These are phyloP conservation scores for Thinocorus orbignyianus DNA, from an alignment of 2,113 vertebrate genomes.

Conservation along the genomic window DNA sequence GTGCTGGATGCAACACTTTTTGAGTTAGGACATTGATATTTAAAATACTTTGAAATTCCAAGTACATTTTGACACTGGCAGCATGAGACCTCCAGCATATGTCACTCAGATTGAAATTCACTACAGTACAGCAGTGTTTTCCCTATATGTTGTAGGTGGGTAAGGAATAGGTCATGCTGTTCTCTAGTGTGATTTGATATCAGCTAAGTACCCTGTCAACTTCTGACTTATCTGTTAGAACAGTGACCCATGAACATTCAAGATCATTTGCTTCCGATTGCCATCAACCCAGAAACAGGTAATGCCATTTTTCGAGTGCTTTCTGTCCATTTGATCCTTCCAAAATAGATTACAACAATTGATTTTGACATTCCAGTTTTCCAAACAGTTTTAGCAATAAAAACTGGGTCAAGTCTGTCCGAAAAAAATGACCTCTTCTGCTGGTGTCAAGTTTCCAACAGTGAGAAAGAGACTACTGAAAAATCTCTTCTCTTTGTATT, in stretches of 20 bases:
- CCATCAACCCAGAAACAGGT: conserved; percentile 24
- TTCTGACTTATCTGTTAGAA: conserved; percentile 1
- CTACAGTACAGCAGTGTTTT: neutral
- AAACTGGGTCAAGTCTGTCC: conserved; percentile 18
- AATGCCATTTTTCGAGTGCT: conserved; percentile 31
- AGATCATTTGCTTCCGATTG: conserved; percentile 28
- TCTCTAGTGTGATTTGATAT: conserved; percentile 45
- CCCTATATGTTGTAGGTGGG: neutral
- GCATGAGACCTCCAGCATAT: neutral
- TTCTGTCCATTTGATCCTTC: conserved; percentile 51
- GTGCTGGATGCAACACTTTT: neutral
- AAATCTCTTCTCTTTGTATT: neutral
- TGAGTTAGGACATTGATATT: neutral
- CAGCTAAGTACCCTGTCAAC: conserved; percentile 59
- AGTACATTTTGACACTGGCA: neutral
- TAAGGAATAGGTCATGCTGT: conserved; percentile 10
- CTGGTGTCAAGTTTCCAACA: neutral
- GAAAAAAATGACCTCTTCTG: neutral
- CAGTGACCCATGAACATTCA: conserved; percentile 35
- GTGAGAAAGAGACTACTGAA: neutral
- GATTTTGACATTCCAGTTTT: conserved; percentile 30
- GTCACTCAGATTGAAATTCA: neutral
- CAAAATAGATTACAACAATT: conserved; percentile 31
- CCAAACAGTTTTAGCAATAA: conserved; percentile 4
- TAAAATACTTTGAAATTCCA: conserved; percentile 34